Conservation (phyloP, 2,113 vertebrate species). For the Hydrochoerus hydrochaeris region DNA sequence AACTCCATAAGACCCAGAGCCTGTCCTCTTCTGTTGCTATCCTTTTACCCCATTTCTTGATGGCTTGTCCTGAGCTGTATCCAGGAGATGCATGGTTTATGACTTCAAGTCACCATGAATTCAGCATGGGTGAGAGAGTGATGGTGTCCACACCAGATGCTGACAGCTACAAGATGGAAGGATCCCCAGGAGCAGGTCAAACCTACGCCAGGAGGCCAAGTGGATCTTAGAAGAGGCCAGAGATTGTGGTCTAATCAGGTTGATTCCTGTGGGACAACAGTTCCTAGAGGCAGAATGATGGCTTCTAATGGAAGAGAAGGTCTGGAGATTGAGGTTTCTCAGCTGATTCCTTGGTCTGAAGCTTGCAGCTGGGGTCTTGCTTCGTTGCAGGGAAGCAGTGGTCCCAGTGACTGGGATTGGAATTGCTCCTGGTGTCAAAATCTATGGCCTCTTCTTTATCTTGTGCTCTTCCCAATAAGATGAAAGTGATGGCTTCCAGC, state of each 20-base stretch:
- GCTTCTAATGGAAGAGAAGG: not conserved
- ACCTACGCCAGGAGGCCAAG: not conserved
- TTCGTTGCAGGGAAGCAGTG: not conserved
- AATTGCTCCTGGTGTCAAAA: not conserved
- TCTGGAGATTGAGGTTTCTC: not conserved
- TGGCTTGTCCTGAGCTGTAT: not conserved
- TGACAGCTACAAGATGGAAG: not conserved
- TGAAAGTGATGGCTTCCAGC: not conserved
- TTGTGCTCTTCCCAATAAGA: not conserved
- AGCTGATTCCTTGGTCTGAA: not conserved
- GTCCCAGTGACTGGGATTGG: not conserved
- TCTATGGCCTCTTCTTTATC: not conserved
- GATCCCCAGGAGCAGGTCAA: rapidly evolving
- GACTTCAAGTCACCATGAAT: not conserved
- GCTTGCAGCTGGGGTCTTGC: not conserved
- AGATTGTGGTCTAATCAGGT: not conserved
- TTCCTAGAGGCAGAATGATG: not conserved
- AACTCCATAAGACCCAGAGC: not conserved
- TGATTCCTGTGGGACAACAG: not conserved
- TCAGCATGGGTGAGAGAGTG: not conserved
- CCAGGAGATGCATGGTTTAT: not conserved
- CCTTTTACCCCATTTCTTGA: not conserved
- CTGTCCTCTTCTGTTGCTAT: not conserved
- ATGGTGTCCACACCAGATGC: not conserved
- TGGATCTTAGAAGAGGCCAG: not conserved